These are phyloP conservation scores for Acanthaster planci DNA, from an alignment of 35 echinoderm and acorn worm species.

Conservation along the genomic window DNA sequence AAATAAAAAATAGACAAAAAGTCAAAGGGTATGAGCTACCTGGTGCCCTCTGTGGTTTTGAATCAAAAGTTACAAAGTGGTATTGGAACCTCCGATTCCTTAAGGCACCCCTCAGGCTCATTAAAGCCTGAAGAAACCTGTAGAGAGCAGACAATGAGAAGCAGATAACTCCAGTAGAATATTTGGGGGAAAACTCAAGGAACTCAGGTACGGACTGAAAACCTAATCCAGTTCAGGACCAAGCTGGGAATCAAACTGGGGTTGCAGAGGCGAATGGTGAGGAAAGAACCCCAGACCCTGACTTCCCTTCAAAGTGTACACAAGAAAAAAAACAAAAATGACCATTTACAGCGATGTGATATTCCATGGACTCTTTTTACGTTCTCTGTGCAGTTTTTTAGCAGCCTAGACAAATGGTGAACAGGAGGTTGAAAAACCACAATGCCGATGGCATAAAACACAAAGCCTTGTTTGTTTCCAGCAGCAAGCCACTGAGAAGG, in stretches of 20 bases:
- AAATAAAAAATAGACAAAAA: not conserved
- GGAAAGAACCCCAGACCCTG: too few relatives aligned
- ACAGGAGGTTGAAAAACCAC: too few relatives aligned
- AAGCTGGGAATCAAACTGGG: too few relatives aligned
- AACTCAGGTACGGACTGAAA: not conserved
- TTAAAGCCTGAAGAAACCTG: not conserved
- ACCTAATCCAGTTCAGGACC: not conserved
- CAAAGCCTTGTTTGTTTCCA: not conserved
- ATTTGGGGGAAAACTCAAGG: not conserved
- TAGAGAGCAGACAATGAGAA: not conserved
- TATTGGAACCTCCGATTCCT: not conserved
- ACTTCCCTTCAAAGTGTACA: too few relatives aligned
- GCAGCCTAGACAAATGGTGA: too few relatives aligned
- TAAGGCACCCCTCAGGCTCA: not conserved
- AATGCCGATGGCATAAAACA: too few relatives aligned
- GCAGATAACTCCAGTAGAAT: not conserved
- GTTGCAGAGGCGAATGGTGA: too few relatives aligned
- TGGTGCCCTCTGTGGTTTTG: not conserved
- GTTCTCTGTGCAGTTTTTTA: too few relatives aligned
- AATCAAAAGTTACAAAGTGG: too few relatives aligned
- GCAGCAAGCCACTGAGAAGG: not conserved
- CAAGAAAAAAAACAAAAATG: too few relatives aligned
- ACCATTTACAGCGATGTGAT: too few relatives aligned
- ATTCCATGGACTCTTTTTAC: too few relatives aligned
- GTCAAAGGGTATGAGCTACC: not conserved